Evolutionary conservation across 2,888 invertebrate genomes (phyloP), one percentile per base, ranked within the genome.

Genomic region (Nephrocerus scutellatus): DNA sequence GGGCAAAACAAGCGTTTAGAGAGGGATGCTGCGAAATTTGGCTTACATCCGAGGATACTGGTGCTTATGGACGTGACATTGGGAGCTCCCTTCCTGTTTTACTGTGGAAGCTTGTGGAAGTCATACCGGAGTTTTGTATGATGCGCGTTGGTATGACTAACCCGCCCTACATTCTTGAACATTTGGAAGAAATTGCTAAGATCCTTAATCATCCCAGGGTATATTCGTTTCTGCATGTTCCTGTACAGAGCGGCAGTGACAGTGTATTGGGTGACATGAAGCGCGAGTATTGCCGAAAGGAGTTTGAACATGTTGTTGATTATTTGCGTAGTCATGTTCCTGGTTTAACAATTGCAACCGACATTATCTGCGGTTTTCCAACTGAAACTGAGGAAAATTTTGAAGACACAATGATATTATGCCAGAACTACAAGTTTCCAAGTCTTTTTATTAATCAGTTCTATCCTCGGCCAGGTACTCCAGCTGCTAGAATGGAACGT

Each of bases 351-450:
- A 88, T 98, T 56, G 96, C 95, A 0, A 98, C 97, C 0, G 97
- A 98, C 63, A 86, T 98, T 30, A 98, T 98, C 56, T 96, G 96
- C 66, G 97, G 97, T 1, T 98, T 97, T 69, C 98, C 98, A 0
- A 92, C 91, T 0, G 98, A 98, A 72, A 92, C 89, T 0, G 84
- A 83, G 30, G 66, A 70, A 9, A 89, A 98, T 68, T 98, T 98
- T 68, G 77, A 84, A 31, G 83, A 89, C 46, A 96, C 95, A 0
- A 70, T 95, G 73, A 62, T 72, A 0, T 72, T 98, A 1, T 93
- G 97, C 50, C 70, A 72, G 46, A 80, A 87, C 60, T 87, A 95
- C 66, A 78, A 81, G 52, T 98, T 98, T 66, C 89, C 95, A 0
- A 84, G 86, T 54, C 74, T 98, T 6, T 98, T 96, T 67, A 97